Evolutionary conservation across 1,140 invertebrate species (phyloP), one percentile per base, ranked within the genome.

Genomic region (Holcopasites calliopsidis): DNA sequence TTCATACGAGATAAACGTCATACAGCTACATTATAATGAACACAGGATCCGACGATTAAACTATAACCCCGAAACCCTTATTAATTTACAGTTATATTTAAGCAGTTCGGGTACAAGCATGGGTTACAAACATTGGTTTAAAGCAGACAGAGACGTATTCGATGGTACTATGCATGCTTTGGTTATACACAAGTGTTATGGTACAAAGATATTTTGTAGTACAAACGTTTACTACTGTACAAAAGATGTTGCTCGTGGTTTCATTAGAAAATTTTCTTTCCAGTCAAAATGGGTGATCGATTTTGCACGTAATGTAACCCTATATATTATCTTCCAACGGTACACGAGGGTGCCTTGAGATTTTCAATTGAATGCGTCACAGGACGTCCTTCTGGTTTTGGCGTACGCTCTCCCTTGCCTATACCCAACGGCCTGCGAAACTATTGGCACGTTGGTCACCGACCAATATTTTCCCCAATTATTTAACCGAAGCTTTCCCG

Each of bases 301-400:
- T 83, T 82, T 81, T 79, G 79, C 82, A 76, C 61, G 71, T 84
- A 85, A 84, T 83, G 82, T 79, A 83, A 84, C 78, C 79, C 70
- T 84, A 83, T 85, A 82, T 76, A 84, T 85, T 85, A 85, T 85
- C 79, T 76, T 84, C 61, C 54, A 76, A 81, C 83, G 76, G 68
- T 82, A 78, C 70, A 84, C 76, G 82, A 86, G 88, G 88, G 87
- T 89, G 88, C 88, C 88, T 89, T 89, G 87, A 89, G 88, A 89
- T 89, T 89, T 89, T 89, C 86, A 89, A 87, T 89, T 89, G 88
- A 89, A 89, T 89, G 88, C 88, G 86, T 89, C 87, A 89, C 87
- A 89, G 88, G 88, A 89, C 84, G 88, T 88, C 85, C 88, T 88
- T 87, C 86, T 87, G 86, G 86, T 84, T 83, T 86, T 82, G 86